Conservation (phyloP, 1,140 invertebrate species). For the Drosophila watanabei region DNA sequence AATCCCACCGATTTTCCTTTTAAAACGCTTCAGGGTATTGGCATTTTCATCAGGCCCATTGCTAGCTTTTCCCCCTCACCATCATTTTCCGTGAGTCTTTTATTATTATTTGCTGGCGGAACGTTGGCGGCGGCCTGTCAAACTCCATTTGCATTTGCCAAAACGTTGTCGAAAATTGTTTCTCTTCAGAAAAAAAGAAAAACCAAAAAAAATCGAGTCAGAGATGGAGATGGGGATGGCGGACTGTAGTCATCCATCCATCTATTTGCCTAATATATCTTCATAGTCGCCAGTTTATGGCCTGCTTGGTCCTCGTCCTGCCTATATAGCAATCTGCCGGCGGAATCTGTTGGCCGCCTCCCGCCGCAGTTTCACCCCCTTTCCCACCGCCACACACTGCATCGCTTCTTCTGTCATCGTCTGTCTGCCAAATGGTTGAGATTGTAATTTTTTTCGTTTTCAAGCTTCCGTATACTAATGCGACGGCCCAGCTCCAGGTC, state of each 20-base stretch:
- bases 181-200: conserved; percentile 26
- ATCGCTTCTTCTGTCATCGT: conserved; percentile 71
- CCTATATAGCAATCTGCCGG: conserved; percentile 39
- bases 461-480: conserved; percentile 79
- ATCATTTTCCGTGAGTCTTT: conserved; percentile 42
- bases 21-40: conserved; percentile 18
- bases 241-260: conserved; percentile 56
- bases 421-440: conserved; percentile 70
- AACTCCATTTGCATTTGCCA: conserved; percentile 81
- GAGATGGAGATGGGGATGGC: conserved; percentile 39
- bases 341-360: conserved; percentile 32
- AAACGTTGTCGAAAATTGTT: conserved; percentile 77
- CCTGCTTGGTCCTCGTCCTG: conserved; percentile 43
- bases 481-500: conserved; percentile 34
- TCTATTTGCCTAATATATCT: conserved; percentile 84
- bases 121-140: conserved; percentile 56
- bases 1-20: not conserved
- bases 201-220: not conserved
- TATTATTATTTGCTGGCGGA: conserved; percentile 67
- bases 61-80: not conserved
- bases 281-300: conserved; percentile 82
- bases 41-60: conserved; percentile 1
- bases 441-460: conserved; percentile 61
- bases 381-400: conserved; percentile 19
- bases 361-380: conserved; percentile 8